Base-by-base conservation (phyloP, 2,113 vertebrate genomes). In the Octodon degus region DNA sequence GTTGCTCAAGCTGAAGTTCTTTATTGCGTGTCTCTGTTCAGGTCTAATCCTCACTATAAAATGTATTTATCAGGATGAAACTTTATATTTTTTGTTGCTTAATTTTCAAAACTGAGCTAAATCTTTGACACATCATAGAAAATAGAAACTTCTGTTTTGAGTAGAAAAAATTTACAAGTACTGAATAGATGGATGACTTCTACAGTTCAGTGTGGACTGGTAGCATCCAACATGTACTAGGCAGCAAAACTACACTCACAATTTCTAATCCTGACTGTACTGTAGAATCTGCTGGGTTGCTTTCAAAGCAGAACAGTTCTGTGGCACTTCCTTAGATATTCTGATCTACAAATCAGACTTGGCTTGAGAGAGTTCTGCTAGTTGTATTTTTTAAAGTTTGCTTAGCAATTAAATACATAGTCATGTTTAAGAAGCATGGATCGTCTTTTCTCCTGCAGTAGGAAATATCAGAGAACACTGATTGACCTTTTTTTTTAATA, bases 301-400 rank as follows among this genome's bases (percentile, higher is more conserved):
- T 25, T 63, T 63, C 22, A 63, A 91, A 93, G 87, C 50, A 70
- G 76, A n/a, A 85, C 81, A 47, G 77, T 12, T 74, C 16, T 79
- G 8, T 34, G 79, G 20, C 0, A 24, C 7, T 85, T 82, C n/a
- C 5, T 32, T n/a, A 91, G 60, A 60, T n/a, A 89, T 32, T 86
- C 19, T 79, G 47, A 70, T 58, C 68, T 89, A 40, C 6, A 20
- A n/a, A 37, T 70, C 68, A 70, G 5, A 20, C 12, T 91, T 72
- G 24, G 14, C 40, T 89, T 72, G 24, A 72, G 7, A 83, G 19
- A 37, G 1, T 40, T 86, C 74, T 94, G n/a, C 34, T 80, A 93
- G 58, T 60, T 20, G 4, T 89, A 50, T 40, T 72, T 93, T 95
- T 91, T 22, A 30, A 95, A 94, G 93, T 43, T 92, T 95, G 16